Evolutionary conservation across 2,888 invertebrate genomes (phyloP).

Genomic region (Embidobia sp.): DNA sequence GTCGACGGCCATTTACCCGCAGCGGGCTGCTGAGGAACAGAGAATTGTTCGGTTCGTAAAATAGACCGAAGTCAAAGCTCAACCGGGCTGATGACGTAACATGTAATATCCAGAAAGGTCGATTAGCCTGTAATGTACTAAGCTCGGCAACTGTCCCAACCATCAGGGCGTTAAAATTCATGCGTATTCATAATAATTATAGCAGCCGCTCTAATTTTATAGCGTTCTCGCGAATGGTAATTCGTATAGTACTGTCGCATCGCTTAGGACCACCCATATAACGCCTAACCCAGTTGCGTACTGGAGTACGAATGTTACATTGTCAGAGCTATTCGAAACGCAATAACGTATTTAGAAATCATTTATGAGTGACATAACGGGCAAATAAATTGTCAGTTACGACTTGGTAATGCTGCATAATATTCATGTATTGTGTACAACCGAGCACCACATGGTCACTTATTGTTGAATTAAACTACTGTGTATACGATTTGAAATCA

Average conservation of each 20-base stretch:
- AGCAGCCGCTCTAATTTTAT: constrained; percentile 19
- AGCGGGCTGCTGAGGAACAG: no score
- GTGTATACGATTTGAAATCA: background rate
- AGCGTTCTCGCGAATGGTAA: constrained; percentile 26
- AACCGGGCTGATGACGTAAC: constrained; percentile 16
- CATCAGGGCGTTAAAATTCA: constrained; percentile 17
- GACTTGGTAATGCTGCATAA: constrained; percentile 2
- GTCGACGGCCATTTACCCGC: no score
- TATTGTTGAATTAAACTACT: background rate
- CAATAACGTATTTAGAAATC: constrained; percentile 40
- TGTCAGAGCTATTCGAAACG: constrained; percentile 29
- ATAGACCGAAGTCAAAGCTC: constrained; percentile 14
- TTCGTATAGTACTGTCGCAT: constrained; percentile 24
- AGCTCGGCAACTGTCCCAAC: constrained; percentile 30
- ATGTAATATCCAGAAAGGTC: constrained; percentile 15
- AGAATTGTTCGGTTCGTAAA: constrained; percentile 1
- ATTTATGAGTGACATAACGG: constrained; percentile 38
- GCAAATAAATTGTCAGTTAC: constrained; percentile 39
- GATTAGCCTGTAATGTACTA: constrained; percentile 30
- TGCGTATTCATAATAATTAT: constrained; percentile 35
- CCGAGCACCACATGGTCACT: background rate
- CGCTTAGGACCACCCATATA: constrained; percentile 26
- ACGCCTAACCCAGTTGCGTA: constrained; percentile 34
- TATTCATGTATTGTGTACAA: background rate
- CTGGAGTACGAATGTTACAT: constrained; percentile 34